Evolutionary conservation across 2,797 vertebrate species (phyloP).

Genomic region (Poeciliopsis gracilis): DNA sequence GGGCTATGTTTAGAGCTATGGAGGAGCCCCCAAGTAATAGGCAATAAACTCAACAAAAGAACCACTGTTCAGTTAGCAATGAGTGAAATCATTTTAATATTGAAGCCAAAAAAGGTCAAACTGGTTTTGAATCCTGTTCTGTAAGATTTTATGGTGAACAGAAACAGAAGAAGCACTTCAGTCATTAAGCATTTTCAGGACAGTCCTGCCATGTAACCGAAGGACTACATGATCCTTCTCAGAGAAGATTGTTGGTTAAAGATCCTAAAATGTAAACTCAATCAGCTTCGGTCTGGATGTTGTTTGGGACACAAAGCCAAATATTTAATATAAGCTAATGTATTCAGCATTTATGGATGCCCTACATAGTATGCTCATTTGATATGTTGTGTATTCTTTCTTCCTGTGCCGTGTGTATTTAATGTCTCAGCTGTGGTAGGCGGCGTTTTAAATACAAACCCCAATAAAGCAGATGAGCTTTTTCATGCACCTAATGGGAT

Average conservation of each 20-base stretch:
- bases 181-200: neutral
- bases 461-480: conserved; percentile 16
- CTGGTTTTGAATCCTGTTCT: neutral
- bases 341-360: conserved; percentile 16
- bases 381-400: conserved; percentile 6
- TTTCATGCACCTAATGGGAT: conserved; percentile 26
- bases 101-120: neutral
- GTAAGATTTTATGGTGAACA: neutral
- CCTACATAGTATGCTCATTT: conserved; percentile 12
- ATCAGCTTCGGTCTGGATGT: neutral
- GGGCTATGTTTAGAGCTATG: neutral
- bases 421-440: conserved; percentile 19
- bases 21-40: neutral
- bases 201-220: neutral
- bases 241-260: neutral
- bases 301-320: conserved; percentile 5
- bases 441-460: conserved; percentile 25
- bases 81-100: neutral
- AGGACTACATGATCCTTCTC: neutral
- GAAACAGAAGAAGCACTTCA: neutral
- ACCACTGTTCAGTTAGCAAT: neutral
- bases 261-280: neutral
- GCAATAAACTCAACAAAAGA: neutral
- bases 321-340: neutral
- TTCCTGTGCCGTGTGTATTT: conserved; percentile 17